Base-by-base conservation (phyloP, 2,797 vertebrate species). In the Chaunax sp. region DNA sequence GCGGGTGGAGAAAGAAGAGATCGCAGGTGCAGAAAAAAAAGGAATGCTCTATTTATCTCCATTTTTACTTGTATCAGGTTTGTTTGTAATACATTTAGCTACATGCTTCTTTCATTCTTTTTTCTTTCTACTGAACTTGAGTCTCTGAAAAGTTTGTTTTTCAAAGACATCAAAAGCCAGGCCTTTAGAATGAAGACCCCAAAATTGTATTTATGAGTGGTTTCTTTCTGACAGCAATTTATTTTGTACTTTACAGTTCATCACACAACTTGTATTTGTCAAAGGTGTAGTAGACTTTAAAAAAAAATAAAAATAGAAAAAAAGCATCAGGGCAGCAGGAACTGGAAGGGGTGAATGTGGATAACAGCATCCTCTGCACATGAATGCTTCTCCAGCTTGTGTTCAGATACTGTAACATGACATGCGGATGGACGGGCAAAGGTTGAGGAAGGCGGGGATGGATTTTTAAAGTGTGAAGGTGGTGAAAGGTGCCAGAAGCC, bases 361-460 rank as follows among this genome's bases (percentile, higher is more conserved):
- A 84, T 80, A 66, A 79, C 84, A 81, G 74, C 20, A 13, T 78
- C 77, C 62, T 88, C 59, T 77, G 67, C 84, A 87, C 80, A 79
- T 75, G 85, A 74, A 78, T 68, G 70, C 71, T 55, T 81, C 66
- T 61, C 72, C 77, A 66, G 72, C 80, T 72, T 86, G 26, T 79
- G 83, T 62, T 86, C 79, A 69, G 54, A 70, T 59, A 58, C 66
- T 86, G 71, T 73, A 89, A 83, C 80, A 68, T 73, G 64, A 83
- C 81, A 72, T 46, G 53, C 22, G 46, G 73, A 84, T 77, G 80
- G 57, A 72, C 41, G 80, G 65, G 41, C 75, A 75, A 64, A 38
- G 41, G 53, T 58, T 53, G 46, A 56, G 41, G 54, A 64, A 69
- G 51, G 43, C 2, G 41, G 52, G 50, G 43, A 55, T 25, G 54